These are phyloP conservation scores for Bombus huntii DNA, from an alignment of 1,140 invertebrate genomes.

Conservation along the genomic window DNA sequence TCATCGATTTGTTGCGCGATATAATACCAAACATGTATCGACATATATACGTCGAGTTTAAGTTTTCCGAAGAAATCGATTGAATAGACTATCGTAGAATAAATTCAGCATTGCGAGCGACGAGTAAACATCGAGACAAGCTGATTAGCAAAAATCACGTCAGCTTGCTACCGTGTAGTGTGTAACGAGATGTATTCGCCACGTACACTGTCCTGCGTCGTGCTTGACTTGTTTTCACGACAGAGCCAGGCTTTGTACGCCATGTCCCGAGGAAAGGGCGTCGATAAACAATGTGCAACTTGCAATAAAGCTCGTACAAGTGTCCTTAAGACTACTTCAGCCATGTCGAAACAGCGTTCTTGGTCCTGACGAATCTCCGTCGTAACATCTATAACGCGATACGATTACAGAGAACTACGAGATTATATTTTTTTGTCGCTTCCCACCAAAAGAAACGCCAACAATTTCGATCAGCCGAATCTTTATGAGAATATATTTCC, in stretches of 20 bases:
- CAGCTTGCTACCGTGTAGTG: not conserved
- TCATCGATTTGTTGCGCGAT: not conserved
- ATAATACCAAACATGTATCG: too few species aligned
- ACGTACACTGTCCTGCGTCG: not conserved
- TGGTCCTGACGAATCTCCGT: not conserved
- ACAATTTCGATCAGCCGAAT: not conserved
- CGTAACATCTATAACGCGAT: too few species aligned
- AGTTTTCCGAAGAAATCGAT: not conserved
- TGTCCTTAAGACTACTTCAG: not conserved
- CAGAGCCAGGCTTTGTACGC: slow-evolving; percentile 4
- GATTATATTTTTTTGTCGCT: not conserved
- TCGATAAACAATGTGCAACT: slow-evolving; percentile 22
- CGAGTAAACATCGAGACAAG: too few species aligned
- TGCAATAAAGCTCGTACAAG: not conserved
- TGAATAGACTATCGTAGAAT: not conserved
- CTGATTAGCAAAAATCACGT: not conserved
- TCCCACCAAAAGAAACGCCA: not conserved
- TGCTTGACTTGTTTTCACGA: slow-evolving; percentile 24
- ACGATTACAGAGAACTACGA: too few species aligned
- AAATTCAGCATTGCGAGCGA: not conserved
- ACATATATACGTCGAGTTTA: too few species aligned
- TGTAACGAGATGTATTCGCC: not conserved
- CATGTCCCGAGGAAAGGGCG: slow-evolving; percentile 2
- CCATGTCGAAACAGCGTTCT: not conserved
- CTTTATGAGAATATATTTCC: not conserved